Conservation (phyloP, 1,140 invertebrate genomes). For the Ruditapes philippinarum region DNA sequence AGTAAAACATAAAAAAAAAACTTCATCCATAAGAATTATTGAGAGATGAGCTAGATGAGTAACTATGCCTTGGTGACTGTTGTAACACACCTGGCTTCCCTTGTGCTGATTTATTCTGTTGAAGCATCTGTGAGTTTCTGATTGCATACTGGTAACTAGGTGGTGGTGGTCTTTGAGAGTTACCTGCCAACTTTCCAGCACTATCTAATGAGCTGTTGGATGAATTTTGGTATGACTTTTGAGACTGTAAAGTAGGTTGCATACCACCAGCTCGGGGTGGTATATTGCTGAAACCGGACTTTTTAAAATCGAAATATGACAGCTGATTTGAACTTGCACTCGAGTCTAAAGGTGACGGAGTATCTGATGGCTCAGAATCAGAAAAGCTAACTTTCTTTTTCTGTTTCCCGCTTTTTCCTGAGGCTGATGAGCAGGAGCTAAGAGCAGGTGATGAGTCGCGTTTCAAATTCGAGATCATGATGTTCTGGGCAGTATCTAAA, state of each 20-base stretch:
- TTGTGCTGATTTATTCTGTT: slow-evolving; percentile 23
- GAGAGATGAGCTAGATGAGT: slow-evolving; percentile 42
- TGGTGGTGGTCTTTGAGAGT: slow-evolving; percentile 22
- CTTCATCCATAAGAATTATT: slow-evolving; percentile 60
- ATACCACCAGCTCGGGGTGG: not conserved
- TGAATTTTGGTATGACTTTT: slow-evolving; percentile 27
- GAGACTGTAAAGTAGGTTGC: not conserved
- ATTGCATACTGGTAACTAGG: slow-evolving; percentile 67
- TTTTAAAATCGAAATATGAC: slow-evolving; percentile 53
- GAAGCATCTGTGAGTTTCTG: slow-evolving; percentile 54
- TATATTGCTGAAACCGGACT: slow-evolving; percentile 8
- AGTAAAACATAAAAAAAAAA: no score
- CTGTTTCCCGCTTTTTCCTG: slow-evolving; percentile 51
- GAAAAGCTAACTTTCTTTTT: slow-evolving; percentile 78
- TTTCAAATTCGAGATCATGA: slow-evolving; percentile 5
- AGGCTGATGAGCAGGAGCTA: slow-evolving; percentile 51
- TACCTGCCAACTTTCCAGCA: not conserved
- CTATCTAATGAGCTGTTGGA: slow-evolving; percentile 61
- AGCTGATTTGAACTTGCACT: slow-evolving; percentile 55
- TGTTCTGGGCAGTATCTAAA: slow-evolving; percentile 8
- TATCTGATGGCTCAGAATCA: slow-evolving; percentile 74
- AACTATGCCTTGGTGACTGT: not conserved
- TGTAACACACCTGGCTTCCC: not conserved
- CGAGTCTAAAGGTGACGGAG: slow-evolving; percentile 61
- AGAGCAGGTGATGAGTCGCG: slow-evolving; percentile 48